Percentiles rank a stretch among this genome's conserved stretches.
Conservation (phyloP, 2,888 invertebrate species). For the Trissolcus brochymenae region DNA sequence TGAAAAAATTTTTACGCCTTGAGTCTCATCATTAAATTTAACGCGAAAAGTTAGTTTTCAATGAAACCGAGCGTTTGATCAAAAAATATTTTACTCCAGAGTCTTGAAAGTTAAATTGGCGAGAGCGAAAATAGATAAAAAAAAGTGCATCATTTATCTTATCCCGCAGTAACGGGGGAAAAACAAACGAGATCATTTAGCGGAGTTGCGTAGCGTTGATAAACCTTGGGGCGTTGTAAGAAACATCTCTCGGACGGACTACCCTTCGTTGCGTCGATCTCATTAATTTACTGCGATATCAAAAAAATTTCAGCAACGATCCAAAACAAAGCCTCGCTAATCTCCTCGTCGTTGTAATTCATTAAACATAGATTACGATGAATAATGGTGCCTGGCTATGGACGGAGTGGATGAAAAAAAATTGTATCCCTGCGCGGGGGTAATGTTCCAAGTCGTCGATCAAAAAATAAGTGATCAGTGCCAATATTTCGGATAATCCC, state of each 20-base stretch:
- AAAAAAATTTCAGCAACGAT: slow-evolving; percentile 34
- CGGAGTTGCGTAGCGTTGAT: slow-evolving; percentile 21
- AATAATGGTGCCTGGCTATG: slow-evolving; percentile 38
- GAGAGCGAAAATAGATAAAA: slow-evolving; percentile 12
- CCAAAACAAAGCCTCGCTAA: slow-evolving; percentile 31
- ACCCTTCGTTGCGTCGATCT: slow-evolving; percentile 40
- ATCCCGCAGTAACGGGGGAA: neutral
- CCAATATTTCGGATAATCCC: slow-evolving; percentile 26
- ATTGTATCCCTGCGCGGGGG: too few relatives aligned
- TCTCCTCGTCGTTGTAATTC: slow-evolving; percentile 36
- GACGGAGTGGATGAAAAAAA: neutral
- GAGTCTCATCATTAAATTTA: too few relatives aligned
- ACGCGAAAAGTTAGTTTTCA: too few relatives aligned
- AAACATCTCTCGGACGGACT: slow-evolving; percentile 24
- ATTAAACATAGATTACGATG: slow-evolving; percentile 49
- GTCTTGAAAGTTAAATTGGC: slow-evolving; percentile 6
- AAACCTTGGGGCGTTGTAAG: slow-evolving; percentile 19
- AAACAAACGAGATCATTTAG: slow-evolving; percentile 27
- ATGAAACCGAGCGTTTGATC: slow-evolving; percentile 7
- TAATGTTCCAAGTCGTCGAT: slow-evolving; percentile 15
- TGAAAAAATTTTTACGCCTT: too few relatives aligned
- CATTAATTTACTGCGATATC: slow-evolving; percentile 42
- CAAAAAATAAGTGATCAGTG: slow-evolving; percentile 37
- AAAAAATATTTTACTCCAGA: slow-evolving; percentile 5
- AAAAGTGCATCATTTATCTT: slow-evolving; percentile 17